A percentile compares a stretch with the other conserved stretches of the same genome.
Evolutionary conservation across 1,140 invertebrate genomes (phyloP).

Genomic region (Penaeus indicus): DNA sequence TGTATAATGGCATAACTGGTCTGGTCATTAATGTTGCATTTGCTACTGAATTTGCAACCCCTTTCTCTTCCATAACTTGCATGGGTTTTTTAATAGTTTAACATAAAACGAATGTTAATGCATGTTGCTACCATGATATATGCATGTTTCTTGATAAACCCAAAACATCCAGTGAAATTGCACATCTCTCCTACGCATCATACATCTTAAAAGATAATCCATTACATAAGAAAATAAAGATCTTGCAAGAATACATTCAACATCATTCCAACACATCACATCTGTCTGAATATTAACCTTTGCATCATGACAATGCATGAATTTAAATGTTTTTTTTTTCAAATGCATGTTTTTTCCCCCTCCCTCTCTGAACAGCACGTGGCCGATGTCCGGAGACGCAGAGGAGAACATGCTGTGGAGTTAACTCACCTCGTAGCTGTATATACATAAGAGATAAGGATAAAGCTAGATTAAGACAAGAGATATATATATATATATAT

Average conservation of each 20-base stretch:
- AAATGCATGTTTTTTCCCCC: not conserved
- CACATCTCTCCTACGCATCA: too few relatives aligned
- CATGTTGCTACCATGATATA: not conserved
- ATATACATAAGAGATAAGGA: slow-evolving; percentile 20
- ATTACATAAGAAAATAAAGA: too few relatives aligned
- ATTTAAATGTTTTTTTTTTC: slow-evolving; percentile 1
- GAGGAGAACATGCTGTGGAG: slow-evolving; percentile 59
- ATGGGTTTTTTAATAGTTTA: too few relatives aligned
- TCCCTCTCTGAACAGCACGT: slow-evolving; percentile 34
- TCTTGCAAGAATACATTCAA: too few relatives aligned
- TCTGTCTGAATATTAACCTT: too few relatives aligned
- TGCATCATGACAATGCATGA: not conserved
- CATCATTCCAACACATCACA: too few relatives aligned
- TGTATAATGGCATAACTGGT: too few relatives aligned
- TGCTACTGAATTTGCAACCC: too few relatives aligned
- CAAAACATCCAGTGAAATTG: too few relatives aligned
- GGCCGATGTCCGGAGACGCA: slow-evolving; percentile 57
- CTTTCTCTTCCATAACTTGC: too few relatives aligned
- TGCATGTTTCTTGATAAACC: slow-evolving; percentile 1
- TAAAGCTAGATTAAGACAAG: not conserved
- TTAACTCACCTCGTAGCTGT: slow-evolving; percentile 21
- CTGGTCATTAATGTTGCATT: too few relatives aligned
- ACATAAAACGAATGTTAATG: not conserved
- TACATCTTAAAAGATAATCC: too few relatives aligned
- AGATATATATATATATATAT: not conserved